A percentile compares a stretch with the other conserved stretches of the same genome.
Evolutionary conservation across 2,113 vertebrate species (phyloP).

Genomic region (Anas platyrhynchos): DNA sequence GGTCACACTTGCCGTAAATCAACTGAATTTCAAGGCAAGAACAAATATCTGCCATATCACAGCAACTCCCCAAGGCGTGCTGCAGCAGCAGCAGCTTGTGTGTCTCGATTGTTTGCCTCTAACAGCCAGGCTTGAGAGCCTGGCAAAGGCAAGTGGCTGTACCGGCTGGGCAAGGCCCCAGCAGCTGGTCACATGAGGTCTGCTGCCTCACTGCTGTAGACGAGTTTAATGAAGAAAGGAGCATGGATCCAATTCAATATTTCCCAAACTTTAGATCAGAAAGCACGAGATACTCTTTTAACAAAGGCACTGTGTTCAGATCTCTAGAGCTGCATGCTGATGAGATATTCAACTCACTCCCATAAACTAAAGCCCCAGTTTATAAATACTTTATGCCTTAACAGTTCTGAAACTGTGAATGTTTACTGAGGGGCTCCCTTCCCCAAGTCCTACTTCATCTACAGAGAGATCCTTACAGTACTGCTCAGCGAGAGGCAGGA

Average conservation of each 20-base stretch:
- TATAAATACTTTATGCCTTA: background rate
- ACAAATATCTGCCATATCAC: background rate
- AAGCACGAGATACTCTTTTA: background rate
- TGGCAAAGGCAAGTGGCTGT: constrained; percentile 20
- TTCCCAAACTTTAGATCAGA: constrained; percentile 18
- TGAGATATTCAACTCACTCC: background rate
- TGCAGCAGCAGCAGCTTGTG: background rate
- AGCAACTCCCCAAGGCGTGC: constrained; percentile 5
- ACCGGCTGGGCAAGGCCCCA: constrained; percentile 49
- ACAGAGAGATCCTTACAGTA: background rate
- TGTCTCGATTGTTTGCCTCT: background rate
- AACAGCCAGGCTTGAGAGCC: background rate
- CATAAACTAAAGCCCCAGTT: background rate
- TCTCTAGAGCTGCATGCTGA: background rate
- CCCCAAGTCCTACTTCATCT: background rate
- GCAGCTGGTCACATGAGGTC: constrained; percentile 21
- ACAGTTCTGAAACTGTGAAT: background rate
- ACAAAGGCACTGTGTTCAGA: background rate
- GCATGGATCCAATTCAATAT: background rate
- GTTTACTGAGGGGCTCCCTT: background rate
- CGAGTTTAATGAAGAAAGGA: constrained; percentile 26
- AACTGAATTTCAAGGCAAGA: background rate
- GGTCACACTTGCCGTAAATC: constrained; percentile 8
- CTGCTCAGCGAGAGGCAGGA: background rate
- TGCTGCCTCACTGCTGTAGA: constrained; percentile 16